A percentile compares a stretch with the other conserved stretches of the same genome.
phyloP scores from a whole-genome alignment of 2,888 invertebrate species.

The Agrochola circellaris region DNA sequence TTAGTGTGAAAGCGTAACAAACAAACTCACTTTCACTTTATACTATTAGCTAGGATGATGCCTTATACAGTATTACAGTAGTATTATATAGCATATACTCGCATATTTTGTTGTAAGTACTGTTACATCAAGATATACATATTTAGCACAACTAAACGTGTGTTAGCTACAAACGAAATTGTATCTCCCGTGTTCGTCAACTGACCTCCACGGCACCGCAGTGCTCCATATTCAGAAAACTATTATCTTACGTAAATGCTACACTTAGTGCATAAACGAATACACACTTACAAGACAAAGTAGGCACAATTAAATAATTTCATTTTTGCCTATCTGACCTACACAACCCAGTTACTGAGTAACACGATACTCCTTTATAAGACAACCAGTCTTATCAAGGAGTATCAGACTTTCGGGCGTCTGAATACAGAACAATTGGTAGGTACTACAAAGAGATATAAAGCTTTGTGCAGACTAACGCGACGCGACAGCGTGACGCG shows the following conservation, averaged over 20 bases:
- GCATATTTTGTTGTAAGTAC: too few species aligned
- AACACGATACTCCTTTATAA: not conserved
- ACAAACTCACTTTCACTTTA: too few species aligned
- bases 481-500: too few species aligned
- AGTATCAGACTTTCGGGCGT: not conserved
- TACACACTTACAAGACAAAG: not conserved
- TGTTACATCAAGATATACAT: not conserved
- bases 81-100: too few species aligned
- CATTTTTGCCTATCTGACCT: not conserved
- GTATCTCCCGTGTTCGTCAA: constrained; percentile 56
- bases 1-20: too few species aligned
- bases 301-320: too few species aligned
- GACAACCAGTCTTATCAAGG: too few species aligned
- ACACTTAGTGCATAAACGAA: constrained; percentile 31
- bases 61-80: too few species aligned
- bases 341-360: not conserved
- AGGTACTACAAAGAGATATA: not conserved
- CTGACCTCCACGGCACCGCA: constrained; percentile 68
- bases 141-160: constrained; percentile 21
- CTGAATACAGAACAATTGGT: not conserved
- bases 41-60: too few species aligned
- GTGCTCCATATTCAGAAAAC: constrained; percentile 56
- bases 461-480: too few species aligned
- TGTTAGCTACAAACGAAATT: constrained; percentile 54
- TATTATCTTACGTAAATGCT: constrained; percentile 60